A percentile compares a stretch with the other conserved stretches of the same genome.
These are phyloP conservation scores for Pelodiscus sinensis DNA, from an alignment of 2,113 vertebrate genomes.

Conservation along the genomic window DNA sequence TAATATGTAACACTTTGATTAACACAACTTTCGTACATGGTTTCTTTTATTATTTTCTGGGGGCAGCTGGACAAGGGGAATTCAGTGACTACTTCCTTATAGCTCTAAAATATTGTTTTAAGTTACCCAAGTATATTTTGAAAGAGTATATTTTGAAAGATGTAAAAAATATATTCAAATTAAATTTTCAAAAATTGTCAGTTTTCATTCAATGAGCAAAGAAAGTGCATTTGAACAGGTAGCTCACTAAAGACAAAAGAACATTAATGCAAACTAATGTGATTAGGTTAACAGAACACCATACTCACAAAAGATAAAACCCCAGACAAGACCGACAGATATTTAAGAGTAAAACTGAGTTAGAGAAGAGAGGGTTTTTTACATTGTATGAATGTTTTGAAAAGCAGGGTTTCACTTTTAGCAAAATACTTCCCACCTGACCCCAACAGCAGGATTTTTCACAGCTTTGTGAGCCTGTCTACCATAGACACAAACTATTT, in stretches of 20 bases:
- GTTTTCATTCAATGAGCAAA: not conserved
- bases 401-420: not conserved
- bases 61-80: not conserved
- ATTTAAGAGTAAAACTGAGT: not conserved
- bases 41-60: conserved; percentile 46
- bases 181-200: not conserved
- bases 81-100: conserved; percentile 16
- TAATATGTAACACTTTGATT: conserved; percentile 59
- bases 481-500: not conserved
- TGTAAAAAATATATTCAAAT: not conserved
- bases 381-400: not conserved
- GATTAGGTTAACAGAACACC: not conserved
- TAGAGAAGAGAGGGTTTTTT: not conserved
- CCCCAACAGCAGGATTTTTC: not conserved
- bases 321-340: not conserved
- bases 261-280: not conserved
- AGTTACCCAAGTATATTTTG: not conserved
- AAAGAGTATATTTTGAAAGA: no score
- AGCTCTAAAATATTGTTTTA: not conserved
- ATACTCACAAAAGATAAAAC: not conserved
- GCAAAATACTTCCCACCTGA: not conserved
- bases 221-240: not conserved
- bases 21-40: conserved; percentile 32
- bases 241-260: not conserved
- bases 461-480: not conserved